Base-by-base conservation (phyloP, 2,888 invertebrate genomes). In the Amphipyra tragopoginis region DNA sequence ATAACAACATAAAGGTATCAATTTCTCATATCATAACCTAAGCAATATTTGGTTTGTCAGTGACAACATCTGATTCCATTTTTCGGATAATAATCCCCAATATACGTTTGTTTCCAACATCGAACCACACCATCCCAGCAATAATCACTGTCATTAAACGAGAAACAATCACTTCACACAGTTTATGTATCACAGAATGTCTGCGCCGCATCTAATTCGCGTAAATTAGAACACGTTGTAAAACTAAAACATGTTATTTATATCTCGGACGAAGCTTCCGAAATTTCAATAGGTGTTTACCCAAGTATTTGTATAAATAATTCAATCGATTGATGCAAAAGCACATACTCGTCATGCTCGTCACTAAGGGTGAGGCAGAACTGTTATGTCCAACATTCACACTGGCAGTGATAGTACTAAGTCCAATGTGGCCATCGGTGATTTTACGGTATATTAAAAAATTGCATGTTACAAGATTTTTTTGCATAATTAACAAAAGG, bases 191-290 rank as follows among this genome's bases (percentile, higher is more conserved):
- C 68, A 68, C 40, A 63, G 53, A 40, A 57, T 44, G 60, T 64
- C 55, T 63, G 67, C 49, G 55, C 44, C 58, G 62, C 63, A 70
- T 77, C 72, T 70, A 81, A 82, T 73, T 77, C 74, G 52, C 56
- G 69, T 65, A 81, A 80, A 74, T 79, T 80, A 73, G 79, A 72
- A 62, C 79, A 73, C 73, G 76, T 73, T 75, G 68, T 55, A 63
- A 58, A 77, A 63, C 73, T 77, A 75, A 77, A 76, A 72, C 61
- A 66, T 61, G 74, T 75, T 80, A 72, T 79, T 79, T 82, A 75
- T 77, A 67, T 69, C 53, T 65, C 70, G 45, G 45, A 53, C 72
- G 50, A 62, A 65, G 54, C 61, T 60, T 54, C 54, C 52, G 61
- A 72, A 72, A 69, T 72, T 57, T 61, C 60, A 63, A 77, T 75